phyloP scores from a whole-genome alignment of 2,113 vertebrate species.

The Albula glossodonta region DNA sequence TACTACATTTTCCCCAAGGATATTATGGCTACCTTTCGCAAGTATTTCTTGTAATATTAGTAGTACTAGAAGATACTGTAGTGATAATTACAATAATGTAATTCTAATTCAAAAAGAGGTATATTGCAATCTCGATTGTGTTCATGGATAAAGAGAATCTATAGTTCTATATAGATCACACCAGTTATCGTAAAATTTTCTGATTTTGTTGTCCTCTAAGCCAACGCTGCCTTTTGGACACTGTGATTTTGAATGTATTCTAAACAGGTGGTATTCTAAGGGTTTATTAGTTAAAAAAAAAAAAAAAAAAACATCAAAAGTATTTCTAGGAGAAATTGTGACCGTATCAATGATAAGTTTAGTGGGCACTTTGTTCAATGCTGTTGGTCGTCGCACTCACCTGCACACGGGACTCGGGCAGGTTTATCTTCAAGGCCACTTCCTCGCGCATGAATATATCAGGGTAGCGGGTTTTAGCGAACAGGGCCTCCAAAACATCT shows the following conservation, averaged over 20 bases:
- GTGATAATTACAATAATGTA: no score
- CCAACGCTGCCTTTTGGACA: no score
- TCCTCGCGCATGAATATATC: slow-evolving; percentile 99
- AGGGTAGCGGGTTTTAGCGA: slow-evolving; percentile 94
- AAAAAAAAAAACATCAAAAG: neutral
- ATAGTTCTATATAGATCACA: no score
- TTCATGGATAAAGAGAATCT: no score
- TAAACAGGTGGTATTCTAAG: neutral
- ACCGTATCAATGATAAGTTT: neutral
- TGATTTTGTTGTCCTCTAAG: no score
- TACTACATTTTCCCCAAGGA: no score
- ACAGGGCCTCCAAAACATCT: slow-evolving; percentile 91
- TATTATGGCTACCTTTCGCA: neutral
- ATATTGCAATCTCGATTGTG: no score
- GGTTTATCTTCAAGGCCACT: slow-evolving; percentile 96
- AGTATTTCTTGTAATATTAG: neutral
- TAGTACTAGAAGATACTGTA: no score
- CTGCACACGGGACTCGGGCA: slow-evolving; percentile 92
- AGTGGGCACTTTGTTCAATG: neutral
- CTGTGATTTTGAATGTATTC: neutral
- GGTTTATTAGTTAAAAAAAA: neutral
- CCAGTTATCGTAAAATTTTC: no score
- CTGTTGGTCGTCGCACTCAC: slow-evolving; percentile 57
- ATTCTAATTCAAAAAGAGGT: no score
- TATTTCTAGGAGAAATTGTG: neutral